Base-by-base conservation (phyloP, 1,140 invertebrate genomes). In the Drosophila tsacasi region DNA sequence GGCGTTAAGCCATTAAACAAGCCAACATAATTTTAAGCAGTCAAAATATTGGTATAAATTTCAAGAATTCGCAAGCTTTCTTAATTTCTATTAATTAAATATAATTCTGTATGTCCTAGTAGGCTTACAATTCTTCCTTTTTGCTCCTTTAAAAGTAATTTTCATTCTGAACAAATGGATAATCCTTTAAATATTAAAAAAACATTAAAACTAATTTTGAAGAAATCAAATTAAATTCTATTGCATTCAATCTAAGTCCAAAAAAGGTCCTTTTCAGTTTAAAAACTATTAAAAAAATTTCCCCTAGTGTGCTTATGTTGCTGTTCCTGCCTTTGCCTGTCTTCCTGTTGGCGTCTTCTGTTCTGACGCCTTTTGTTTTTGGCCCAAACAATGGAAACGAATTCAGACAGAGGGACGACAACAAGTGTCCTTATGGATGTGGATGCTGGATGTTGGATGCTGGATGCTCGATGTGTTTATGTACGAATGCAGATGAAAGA, bases 291-390 rank as follows among this genome's bases (percentile, higher is more conserved):
- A 1, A 4, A 2, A 17, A 61, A 17, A 17, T 37, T 37, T 37
- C 4, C 6, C 7, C 52, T 23, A 39, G 25, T 61, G 59, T 64
- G 40, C 60, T 64, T 23, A 21, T 39, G 54, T 37, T 55, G 19
- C 15, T 15, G 13, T 25, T 40, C 37, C n/a, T 71, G 35, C 37
- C 27, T 30, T 64, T 46, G 52, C 50, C 82, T 80, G 84, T 89
- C 81, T 87, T 73, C 55, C 67, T 80, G 84, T 74, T 89, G 69
- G 67, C 74, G 72, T 80, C 83, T 87, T 60, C 54, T 89, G 77
- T 89, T 74, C 65, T 86, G 83, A 86, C 72, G 80, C 76, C 83
- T 86, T 74, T 86, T 86, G 84, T 86, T 77, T 86, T 80, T 74
- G 67, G 61, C 58, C 61, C 57, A 66, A 73, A 83, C 84, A 86